A percentile compares a stretch with the other conserved stretches of the same genome.
These are phyloP conservation scores for Drosophila neocordata DNA, from an alignment of 1,140 invertebrate species.

Conservation along the genomic window DNA sequence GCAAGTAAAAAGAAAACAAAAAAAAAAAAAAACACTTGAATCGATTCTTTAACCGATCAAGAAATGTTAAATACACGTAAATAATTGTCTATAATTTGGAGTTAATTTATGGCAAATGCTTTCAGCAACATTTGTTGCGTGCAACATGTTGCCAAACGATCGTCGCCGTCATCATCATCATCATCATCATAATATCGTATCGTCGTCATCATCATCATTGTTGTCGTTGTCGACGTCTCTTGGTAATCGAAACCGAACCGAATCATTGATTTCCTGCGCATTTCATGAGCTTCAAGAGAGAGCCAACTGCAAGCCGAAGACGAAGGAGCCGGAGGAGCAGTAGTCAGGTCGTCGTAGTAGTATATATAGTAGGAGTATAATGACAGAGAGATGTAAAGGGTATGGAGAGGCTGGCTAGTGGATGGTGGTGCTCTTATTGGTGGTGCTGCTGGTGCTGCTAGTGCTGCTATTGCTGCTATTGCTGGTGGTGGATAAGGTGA, in stretches of 20 bases:
- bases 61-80: conserved; percentile 59
- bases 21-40: conserved; percentile 40
- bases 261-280: conserved; percentile 82
- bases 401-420: conserved; percentile 1
- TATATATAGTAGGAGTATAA: conserved; percentile 5
- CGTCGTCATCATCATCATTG: conserved; percentile 27
- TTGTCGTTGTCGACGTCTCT: conserved; percentile 38
- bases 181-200: too few relatives aligned
- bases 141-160: conserved; percentile 60
- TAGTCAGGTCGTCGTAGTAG: too few relatives aligned
- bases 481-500: too few relatives aligned
- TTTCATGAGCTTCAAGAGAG: conserved; percentile 77
- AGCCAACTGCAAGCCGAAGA: conserved; percentile 38
- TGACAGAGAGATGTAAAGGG: neutral
- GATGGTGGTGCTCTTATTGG: neutral
- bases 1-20: too few relatives aligned
- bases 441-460: too few relatives aligned
- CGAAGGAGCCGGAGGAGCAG: conserved; percentile 25
- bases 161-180: conserved; percentile 10
- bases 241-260: conserved; percentile 78
- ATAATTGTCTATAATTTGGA: conserved; percentile 80
- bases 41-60: conserved; percentile 4
- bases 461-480: too few relatives aligned
- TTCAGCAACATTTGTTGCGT: conserved; percentile 76
- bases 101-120: conserved; percentile 80